Evolutionary conservation across 2,888 invertebrate species (phyloP).

Genomic region (Platycheirus albimanus): DNA sequence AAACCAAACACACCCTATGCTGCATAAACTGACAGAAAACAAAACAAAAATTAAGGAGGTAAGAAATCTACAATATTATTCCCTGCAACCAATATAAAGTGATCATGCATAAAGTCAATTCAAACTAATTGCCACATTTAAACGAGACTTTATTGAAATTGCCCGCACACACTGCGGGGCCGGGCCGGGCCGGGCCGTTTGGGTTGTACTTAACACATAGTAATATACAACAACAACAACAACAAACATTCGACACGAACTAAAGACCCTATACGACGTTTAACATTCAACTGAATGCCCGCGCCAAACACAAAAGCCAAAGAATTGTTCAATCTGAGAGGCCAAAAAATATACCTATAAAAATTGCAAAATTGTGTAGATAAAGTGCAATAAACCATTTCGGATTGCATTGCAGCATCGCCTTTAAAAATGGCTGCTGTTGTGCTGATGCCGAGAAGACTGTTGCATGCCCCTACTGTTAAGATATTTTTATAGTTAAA

Average conservation of each 20-base stretch:
- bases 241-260: constrained; percentile 5
- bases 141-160: constrained; percentile 73
- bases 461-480: constrained; percentile 12
- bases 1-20: constrained; percentile 33
- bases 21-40: not conserved
- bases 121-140: constrained; percentile 74
- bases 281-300: constrained; percentile 1
- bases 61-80: constrained; percentile 37
- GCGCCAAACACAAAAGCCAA: constrained; percentile 15
- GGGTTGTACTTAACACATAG: not conserved
- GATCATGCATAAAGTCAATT: constrained; percentile 72
- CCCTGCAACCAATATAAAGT: constrained; percentile 64
- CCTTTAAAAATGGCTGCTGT: constrained; percentile 41
- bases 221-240: not conserved
- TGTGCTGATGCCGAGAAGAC: not conserved
- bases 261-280: constrained; percentile 1
- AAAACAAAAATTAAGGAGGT: not conserved
- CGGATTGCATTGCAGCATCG: constrained; percentile 62
- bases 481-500: constrained; percentile 67
- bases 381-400: constrained; percentile 71
- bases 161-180: constrained; percentile 34
- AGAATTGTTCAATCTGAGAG: constrained; percentile 59
- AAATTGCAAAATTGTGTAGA: constrained; percentile 69
- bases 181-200: too few species aligned
- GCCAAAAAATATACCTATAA: constrained; percentile 44